A percentile compares a stretch with the other conserved stretches of the same genome.
Conservation (phyloP, 1,140 invertebrate species). For the Pygmarrhopalites habei region DNA sequence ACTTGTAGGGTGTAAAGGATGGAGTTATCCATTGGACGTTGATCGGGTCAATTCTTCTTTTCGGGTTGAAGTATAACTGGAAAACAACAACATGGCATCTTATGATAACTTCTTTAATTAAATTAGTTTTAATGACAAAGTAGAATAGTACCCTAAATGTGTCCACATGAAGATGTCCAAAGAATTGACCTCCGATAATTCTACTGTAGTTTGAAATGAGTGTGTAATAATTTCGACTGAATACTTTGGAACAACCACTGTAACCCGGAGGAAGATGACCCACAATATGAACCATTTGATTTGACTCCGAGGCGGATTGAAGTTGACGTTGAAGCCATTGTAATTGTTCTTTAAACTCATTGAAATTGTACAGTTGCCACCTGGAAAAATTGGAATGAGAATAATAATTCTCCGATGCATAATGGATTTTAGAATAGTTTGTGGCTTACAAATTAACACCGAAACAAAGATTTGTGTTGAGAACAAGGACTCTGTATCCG, state of each 20-base stretch:
- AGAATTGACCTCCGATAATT: constrained; percentile 38
- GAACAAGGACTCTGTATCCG: constrained; percentile 49
- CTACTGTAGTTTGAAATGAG: constrained; percentile 20
- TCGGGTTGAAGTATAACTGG: constrained; percentile 41
- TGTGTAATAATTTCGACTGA: constrained; percentile 30
- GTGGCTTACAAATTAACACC: constrained; percentile 48
- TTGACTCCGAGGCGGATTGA: constrained; percentile 10
- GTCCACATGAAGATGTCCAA: constrained; percentile 48
- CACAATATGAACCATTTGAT: constrained; percentile 30
- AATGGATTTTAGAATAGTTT: too few relatives aligned
- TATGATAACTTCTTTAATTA: too few relatives aligned
- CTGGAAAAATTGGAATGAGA: background rate
- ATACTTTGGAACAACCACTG: constrained; percentile 22
- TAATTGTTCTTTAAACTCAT: constrained; percentile 43
- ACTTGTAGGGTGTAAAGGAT: constrained; percentile 43
- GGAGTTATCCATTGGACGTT: constrained; percentile 45
- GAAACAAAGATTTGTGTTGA: constrained; percentile 52
- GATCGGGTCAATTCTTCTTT: constrained; percentile 40
- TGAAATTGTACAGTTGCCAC: constrained; percentile 55
- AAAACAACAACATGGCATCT: constrained; percentile 48
- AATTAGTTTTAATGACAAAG: too few relatives aligned
- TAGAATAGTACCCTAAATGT: constrained; percentile 45
- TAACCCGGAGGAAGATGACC: constrained; percentile 37
- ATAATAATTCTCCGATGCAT: background rate
- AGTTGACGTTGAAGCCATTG: constrained; percentile 16